Evolutionary conservation across 2,797 vertebrate genomes (phyloP).

Genomic region (Schizopygopsis malacanthus): DNA sequence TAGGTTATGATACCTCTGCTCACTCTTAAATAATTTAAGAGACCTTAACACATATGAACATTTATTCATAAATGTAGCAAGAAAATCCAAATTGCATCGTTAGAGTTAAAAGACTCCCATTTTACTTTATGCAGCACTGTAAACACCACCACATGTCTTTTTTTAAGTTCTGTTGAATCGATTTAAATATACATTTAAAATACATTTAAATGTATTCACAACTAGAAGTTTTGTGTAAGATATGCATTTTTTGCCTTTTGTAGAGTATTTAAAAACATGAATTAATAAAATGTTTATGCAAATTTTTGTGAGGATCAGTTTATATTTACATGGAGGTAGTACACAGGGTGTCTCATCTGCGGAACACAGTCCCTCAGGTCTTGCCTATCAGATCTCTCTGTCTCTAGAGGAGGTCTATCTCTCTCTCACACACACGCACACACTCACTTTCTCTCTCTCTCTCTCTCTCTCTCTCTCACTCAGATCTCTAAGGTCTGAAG

Average conservation of each 20-base stretch:
- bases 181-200: background rate
- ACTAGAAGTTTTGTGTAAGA: background rate
- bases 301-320: slow-evolving; percentile 8
- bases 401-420: slow-evolving; percentile 55
- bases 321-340: slow-evolving; percentile 34
- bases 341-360: slow-evolving; percentile 7
- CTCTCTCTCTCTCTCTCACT: background rate
- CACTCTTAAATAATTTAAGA: slow-evolving; percentile 12
- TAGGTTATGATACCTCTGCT: slow-evolving; percentile 22
- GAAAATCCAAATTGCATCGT: background rate
- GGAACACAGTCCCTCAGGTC: slow-evolving; percentile 28
- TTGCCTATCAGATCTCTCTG: slow-evolving; percentile 29
- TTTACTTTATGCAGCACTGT: background rate
- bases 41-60: slow-evolving; percentile 1
- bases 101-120: background rate
- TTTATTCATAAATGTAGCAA: background rate
- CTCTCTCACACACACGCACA: background rate
- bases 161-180: background rate
- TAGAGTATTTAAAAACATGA: slow-evolving; percentile 6
- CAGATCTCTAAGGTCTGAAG: slow-evolving; percentile 57
- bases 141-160: background rate
- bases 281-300: slow-evolving; percentile 20
- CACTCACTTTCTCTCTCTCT: background rate
- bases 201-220: background rate
- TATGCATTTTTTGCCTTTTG: background rate